These are phyloP conservation scores for Pseudopleuronectes americanus DNA, from an alignment of 2,797 vertebrate genomes.

Conservation along the genomic window DNA sequence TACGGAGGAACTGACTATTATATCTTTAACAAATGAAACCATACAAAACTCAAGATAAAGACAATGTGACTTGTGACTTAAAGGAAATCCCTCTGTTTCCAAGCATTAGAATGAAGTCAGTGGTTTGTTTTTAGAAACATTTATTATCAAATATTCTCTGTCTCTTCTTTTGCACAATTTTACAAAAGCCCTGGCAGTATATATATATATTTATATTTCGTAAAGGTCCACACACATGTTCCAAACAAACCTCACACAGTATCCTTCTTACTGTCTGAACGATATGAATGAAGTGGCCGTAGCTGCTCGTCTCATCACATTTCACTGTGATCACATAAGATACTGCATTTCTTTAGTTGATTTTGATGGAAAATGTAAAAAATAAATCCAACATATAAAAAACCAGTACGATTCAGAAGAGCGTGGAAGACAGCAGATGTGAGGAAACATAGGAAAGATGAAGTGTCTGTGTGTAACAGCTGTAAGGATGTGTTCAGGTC, in stretches of 20 bases:
- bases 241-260: conserved; percentile 54
- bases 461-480: conserved; percentile 17
- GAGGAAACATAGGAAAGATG: conserved; percentile 12
- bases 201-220: conserved; percentile 1
- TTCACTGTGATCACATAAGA: conserved; percentile 56
- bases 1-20: background rate
- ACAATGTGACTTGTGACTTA: background rate
- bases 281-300: conserved; percentile 57
- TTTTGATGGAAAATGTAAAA: conserved; percentile 36
- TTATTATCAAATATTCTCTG: conserved; percentile 75
- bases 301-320: conserved; percentile 76
- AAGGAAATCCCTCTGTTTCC: conserved; percentile 3
- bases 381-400: conserved; percentile 33
- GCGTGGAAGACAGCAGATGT: conserved; percentile 61
- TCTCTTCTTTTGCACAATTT: conserved; percentile 54
- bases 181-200: conserved; percentile 63
- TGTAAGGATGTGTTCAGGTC: conserved; percentile 8
- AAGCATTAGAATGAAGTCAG: background rate
- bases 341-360: conserved; percentile 25
- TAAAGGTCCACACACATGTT: conserved; percentile 49
- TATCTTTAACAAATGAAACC: no score
- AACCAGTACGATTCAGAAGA: conserved; percentile 44
- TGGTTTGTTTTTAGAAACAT: conserved; percentile 51
- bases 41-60: background rate
- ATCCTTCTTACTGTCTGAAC: conserved; percentile 49